Conservation (phyloP, 2,797 vertebrate species). For the Trematomus bernacchii region DNA sequence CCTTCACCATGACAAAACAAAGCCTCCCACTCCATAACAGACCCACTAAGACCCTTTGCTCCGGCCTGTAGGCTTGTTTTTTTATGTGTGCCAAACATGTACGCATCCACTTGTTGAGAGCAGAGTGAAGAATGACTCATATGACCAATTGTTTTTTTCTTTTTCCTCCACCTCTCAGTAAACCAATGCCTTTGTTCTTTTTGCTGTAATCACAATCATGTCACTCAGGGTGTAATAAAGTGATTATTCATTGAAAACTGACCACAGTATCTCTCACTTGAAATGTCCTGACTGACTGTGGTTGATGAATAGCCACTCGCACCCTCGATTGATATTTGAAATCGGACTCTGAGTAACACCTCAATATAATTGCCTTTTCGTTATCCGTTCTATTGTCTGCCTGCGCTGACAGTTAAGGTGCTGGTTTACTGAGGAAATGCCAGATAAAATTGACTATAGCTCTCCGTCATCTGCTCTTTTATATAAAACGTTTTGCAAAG, state of each 20-base stretch:
- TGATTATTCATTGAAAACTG: conserved; percentile 70
- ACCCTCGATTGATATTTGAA: conserved; percentile 57
- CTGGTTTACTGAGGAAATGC: conserved; percentile 13
- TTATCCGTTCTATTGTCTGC: conserved; percentile 33
- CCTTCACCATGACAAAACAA: conserved; percentile 74
- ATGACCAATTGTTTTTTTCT: conserved; percentile 41
- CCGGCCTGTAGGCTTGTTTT: conserved; percentile 69
- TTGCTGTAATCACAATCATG: conserved; percentile 67
- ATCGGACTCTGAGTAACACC: conserved; percentile 23
- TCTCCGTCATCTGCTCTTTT: not conserved
- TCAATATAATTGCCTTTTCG: conserved; percentile 37
- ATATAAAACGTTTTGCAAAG: conserved; percentile 5
- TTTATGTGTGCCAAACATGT: conserved; percentile 64
- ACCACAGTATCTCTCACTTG: conserved; percentile 64
- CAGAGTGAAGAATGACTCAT: conserved; percentile 67
- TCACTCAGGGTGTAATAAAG: conserved; percentile 62
- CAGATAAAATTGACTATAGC: not conserved
- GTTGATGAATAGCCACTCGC: conserved; percentile 54
- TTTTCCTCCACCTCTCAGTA: conserved; percentile 35
- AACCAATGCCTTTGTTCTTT: conserved; percentile 56
- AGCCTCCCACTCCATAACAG: conserved; percentile 75
- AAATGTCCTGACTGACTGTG: conserved; percentile 57
- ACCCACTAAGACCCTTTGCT: conserved; percentile 62
- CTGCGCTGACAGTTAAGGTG: not conserved
- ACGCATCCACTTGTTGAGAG: conserved; percentile 56